Evolutionary conservation across 2,888 invertebrate genomes (phyloP).

Genomic region (Athalia rosae): DNA sequence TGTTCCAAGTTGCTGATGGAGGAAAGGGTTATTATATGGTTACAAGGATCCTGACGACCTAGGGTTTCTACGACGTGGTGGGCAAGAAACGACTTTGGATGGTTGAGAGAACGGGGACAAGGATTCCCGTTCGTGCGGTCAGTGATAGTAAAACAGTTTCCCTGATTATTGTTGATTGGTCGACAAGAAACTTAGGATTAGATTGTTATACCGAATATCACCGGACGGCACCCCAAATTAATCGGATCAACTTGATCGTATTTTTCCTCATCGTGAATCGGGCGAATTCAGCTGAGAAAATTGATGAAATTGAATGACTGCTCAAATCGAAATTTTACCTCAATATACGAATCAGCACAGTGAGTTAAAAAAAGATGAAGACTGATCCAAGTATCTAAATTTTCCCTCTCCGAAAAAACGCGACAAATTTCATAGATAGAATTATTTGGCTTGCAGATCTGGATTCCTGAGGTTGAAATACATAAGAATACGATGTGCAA

Average conservation of each 20-base stretch:
- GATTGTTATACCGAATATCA: slow-evolving; percentile 21
- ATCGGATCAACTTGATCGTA: neutral
- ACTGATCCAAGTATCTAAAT: too few species aligned
- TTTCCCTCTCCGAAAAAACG: too few species aligned
- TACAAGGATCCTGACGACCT: slow-evolving; percentile 15
- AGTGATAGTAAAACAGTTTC: slow-evolving; percentile 48
- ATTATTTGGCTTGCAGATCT: too few species aligned
- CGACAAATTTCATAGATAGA: too few species aligned
- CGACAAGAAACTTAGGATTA: slow-evolving; percentile 29
- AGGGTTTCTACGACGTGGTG: neutral
- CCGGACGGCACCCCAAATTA: neutral
- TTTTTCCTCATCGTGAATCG: too few species aligned
- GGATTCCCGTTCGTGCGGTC: slow-evolving; percentile 17
- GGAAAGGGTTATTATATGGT: neutral
- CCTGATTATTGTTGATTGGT: slow-evolving; percentile 40
- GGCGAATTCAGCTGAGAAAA: too few species aligned
- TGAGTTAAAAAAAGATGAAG: too few species aligned
- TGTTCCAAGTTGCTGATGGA: slow-evolving; percentile 28
- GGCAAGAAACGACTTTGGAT: slow-evolving; percentile 25
- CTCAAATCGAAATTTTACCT: too few species aligned
- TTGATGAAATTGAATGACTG: too few species aligned
- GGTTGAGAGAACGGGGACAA: slow-evolving; percentile 42
- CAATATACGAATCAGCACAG: too few species aligned
- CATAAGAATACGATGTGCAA: too few species aligned
- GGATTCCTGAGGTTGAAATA: too few species aligned